Base-by-base conservation (phyloP, 2,888 invertebrate species). In the Drosophila eohydei region DNA sequence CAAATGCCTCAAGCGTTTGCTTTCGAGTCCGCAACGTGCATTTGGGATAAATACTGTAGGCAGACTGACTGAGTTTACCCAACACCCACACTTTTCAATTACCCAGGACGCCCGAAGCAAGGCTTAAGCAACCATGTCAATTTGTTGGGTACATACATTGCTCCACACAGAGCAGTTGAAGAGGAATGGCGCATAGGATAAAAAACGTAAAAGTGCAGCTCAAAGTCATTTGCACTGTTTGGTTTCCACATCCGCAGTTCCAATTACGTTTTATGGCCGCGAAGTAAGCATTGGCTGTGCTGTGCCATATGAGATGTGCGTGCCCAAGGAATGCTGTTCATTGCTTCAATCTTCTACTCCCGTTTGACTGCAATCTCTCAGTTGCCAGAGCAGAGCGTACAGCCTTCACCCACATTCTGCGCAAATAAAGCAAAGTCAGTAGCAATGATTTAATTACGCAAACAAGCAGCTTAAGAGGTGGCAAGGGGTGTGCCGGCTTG, bases 401-500 rank as follows among this genome's bases (percentile, higher is more conserved):
- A 70, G 63, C 71, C 66, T 68, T 66, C 59, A 71, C 65, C 69
- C 65, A 69, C 59, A 63, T 65, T 58, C 34, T 50, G 66, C 43
- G 54, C 46, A 59, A 66, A 63, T 74, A 83, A 71, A 72, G 65
- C 64, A 66, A 69, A 70, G 81, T 64, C 84, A 57, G 70, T 56
- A 54, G 67, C 74, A 80, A 81, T 86, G 71, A 84, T 88, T 74
- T 87, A 86, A 86, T 86, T 89, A 89, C 79, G 65, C 69, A 70
- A 69, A 68, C 67, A 61, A 64, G 57, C 66, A 46, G 60, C 61
- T 71, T 60, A 21, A 30, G 32, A 0, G n/a, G 5, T 5, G 9
- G n/a, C n/a, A 3, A 26, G n/a, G 7, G 38, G 8, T 28, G 21
- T 21, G 34, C 14, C 1, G 34, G 21, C 26, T 8, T 0, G 4